Percentiles rank a stretch among this genome's conserved stretches.
Evolutionary conservation across 2,888 invertebrate species (phyloP).

Genomic region (Watsonalla binaria): DNA sequence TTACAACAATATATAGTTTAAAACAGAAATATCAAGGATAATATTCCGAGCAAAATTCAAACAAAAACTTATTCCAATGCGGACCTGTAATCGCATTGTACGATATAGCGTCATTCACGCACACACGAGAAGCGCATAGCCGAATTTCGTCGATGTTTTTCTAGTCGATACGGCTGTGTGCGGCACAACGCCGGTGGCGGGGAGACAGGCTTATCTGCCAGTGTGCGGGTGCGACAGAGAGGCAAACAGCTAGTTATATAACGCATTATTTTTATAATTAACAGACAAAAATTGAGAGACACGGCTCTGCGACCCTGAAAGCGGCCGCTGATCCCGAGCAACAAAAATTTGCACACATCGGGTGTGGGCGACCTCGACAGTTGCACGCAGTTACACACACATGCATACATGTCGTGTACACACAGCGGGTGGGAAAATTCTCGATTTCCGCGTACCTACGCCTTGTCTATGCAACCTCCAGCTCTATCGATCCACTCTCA

Average conservation of each 20-base stretch:
- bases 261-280: constrained; percentile 80
- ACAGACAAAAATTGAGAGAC: constrained; percentile 78
- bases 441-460: constrained; percentile 58
- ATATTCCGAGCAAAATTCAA: background rate
- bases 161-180: constrained; percentile 60
- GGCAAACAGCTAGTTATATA: constrained; percentile 59
- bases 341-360: constrained; percentile 77
- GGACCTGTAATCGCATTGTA: constrained; percentile 74
- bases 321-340: constrained; percentile 69
- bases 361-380: constrained; percentile 78
- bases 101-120: constrained; percentile 76
- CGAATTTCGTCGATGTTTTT: constrained; percentile 75
- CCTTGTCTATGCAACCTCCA: constrained; percentile 1
- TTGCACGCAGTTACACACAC: constrained; percentile 56
- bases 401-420: constrained; percentile 19
- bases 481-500: constrained; percentile 1
- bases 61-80: constrained; percentile 34
- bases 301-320: constrained; percentile 70
- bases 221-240: constrained; percentile 39
- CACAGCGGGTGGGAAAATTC: constrained; percentile 50
- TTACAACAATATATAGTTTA: background rate
- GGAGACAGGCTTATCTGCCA: constrained; percentile 37
- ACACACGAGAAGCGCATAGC: constrained; percentile 56
- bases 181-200: constrained; percentile 46
- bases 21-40: background rate